phyloP scores from a whole-genome alignment of 2,797 vertebrate species.

The Serranus cabrilla region DNA sequence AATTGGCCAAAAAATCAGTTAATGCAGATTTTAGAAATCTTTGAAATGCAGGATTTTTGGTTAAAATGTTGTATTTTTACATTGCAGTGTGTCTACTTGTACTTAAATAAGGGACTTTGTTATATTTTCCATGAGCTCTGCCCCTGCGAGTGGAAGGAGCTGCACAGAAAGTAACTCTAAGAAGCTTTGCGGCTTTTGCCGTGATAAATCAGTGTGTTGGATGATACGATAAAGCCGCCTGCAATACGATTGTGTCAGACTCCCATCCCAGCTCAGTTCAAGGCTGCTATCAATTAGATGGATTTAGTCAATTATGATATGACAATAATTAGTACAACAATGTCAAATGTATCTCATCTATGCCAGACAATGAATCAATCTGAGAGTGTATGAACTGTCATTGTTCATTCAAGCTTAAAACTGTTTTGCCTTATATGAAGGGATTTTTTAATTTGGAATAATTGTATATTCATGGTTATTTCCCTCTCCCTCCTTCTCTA shows the following conservation, averaged over 20 bases:
- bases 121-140: not conserved
- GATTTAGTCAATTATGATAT: constrained; percentile 50
- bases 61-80: not conserved
- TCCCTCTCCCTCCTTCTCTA: not conserved
- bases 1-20: not conserved
- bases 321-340: constrained; percentile 57
- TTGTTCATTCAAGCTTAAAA: constrained; percentile 36
- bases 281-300: constrained; percentile 51
- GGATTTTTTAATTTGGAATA: constrained; percentile 33
- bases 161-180: not conserved
- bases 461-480: constrained; percentile 18
- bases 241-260: constrained; percentile 16
- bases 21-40: not conserved
- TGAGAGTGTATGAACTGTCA: constrained; percentile 27
- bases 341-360: constrained; percentile 52
- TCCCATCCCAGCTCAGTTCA: constrained; percentile 17
- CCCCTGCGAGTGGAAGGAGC: not conserved
- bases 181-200: not conserved
- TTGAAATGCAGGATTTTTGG: no score
- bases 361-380: constrained; percentile 37
- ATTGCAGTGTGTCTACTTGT: not conserved
- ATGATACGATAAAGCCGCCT: constrained; percentile 20
- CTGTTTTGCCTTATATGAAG: constrained; percentile 26
- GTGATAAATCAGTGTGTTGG: constrained; percentile 4
- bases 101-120: not conserved